These are phyloP conservation scores for Prionailurus bengalensis DNA, from an alignment of 2,113 vertebrate species.

Conservation along the genomic window DNA sequence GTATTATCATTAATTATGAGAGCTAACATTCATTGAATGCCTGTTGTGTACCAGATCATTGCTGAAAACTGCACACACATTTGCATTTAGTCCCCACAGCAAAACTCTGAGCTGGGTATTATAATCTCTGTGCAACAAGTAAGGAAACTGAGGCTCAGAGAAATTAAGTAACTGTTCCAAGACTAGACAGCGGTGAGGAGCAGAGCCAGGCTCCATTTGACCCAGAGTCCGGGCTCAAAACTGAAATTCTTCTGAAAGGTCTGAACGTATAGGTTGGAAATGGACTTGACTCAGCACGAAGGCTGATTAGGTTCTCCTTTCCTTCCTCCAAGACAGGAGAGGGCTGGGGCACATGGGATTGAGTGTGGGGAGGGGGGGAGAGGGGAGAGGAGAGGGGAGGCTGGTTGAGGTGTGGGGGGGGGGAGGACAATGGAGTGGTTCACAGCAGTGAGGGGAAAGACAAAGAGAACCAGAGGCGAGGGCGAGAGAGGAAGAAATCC, in stretches of 20 bases:
- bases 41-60: background rate
- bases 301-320: background rate
- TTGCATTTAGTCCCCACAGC: background rate
- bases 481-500: background rate
- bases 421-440: background rate
- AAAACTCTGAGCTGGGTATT: background rate
- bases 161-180: background rate
- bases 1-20: background rate
- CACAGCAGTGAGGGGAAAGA: background rate
- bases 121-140: background rate
- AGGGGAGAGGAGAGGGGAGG: rapidly evolving
- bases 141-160: slow-evolving; percentile 15
- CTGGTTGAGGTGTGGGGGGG: background rate
- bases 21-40: background rate
- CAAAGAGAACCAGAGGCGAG: background rate
- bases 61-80: background rate
- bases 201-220: background rate
- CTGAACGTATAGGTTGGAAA: background rate
- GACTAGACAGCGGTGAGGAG: background rate
- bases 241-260: background rate
- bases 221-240: background rate
- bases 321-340: background rate
- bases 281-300: rapidly evolving
- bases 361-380: rapidly evolving
- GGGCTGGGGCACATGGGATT: background rate